A percentile compares a stretch with the other conserved stretches of the same genome.
Evolutionary conservation across 37 sponge, comb jelly and placozoan species (phyloP).

Genomic region (Spongilla lacustris): DNA sequence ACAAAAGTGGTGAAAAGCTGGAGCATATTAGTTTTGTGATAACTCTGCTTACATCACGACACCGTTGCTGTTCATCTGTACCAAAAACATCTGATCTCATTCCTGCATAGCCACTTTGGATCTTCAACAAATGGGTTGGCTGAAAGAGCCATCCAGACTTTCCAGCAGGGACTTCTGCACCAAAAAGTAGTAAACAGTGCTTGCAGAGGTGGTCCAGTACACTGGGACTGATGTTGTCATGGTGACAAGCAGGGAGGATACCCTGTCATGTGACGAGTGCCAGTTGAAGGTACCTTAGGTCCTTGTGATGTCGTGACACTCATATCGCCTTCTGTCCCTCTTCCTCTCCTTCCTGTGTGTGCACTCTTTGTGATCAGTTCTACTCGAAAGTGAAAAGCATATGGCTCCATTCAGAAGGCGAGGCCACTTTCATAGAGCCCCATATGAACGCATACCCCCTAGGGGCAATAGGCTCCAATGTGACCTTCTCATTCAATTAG

Average conservation of each 20-base stretch:
- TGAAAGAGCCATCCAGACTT: too few species aligned
- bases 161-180: too few species aligned
- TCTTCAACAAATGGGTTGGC: too few species aligned
- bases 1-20: constrained; percentile 10
- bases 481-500: too few species aligned
- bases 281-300: too few species aligned
- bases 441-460: too few species aligned
- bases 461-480: too few species aligned
- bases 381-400: background rate
- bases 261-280: background rate
- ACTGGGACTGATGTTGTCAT: background rate
- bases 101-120: constrained; percentile 4
- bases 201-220: background rate
- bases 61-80: constrained; percentile 46
- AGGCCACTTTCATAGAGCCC: background rate
- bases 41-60: constrained; percentile 44
- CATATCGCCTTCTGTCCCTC: background rate
- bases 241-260: background rate
- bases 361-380: background rate
- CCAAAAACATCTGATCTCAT: constrained; percentile 23
- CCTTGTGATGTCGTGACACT: too few species aligned
- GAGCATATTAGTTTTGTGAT: constrained; percentile 43
- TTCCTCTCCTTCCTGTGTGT: background rate
- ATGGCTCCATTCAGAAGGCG: background rate
- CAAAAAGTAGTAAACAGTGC: background rate